phyloP scores from a whole-genome alignment of 2,888 invertebrate genomes.

The Oxytorus armatus region DNA sequence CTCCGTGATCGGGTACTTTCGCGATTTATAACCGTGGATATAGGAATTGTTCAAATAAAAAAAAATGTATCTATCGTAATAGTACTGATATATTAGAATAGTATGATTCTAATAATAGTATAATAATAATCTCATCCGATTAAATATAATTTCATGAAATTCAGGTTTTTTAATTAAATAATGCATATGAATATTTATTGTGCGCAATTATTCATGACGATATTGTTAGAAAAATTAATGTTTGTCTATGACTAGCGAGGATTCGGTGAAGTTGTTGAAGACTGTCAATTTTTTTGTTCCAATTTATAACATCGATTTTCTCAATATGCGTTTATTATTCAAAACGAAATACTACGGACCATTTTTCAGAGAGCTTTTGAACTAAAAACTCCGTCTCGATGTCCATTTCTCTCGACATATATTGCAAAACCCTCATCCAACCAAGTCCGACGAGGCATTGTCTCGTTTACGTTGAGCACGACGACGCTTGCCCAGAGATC shows the following conservation, averaged over 20 bases:
- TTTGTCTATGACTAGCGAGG: too few species aligned
- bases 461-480: constrained; percentile 41
- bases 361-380: neutral
- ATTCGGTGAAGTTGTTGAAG: too few species aligned
- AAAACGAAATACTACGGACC: neutral
- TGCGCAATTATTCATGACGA: too few species aligned
- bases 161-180: too few species aligned
- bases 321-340: neutral
- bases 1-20: neutral
- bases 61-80: too few species aligned
- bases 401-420: constrained; percentile 43
- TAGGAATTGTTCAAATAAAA: constrained; percentile 9
- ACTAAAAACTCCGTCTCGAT: neutral
- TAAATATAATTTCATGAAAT: too few species aligned
- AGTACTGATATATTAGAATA: too few species aligned
- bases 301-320: neutral
- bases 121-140: too few species aligned
- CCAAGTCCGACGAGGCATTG: constrained; percentile 15
- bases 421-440: constrained; percentile 53
- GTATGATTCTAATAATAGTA: too few species aligned
- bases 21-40: neutral
- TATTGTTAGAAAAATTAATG: too few species aligned
- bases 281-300: neutral
- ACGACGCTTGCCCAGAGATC: constrained; percentile 14
- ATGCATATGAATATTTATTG: too few species aligned